These are phyloP conservation scores for Hippocampus kuda DNA, from an alignment of 2,797 vertebrate genomes.

Conservation along the genomic window DNA sequence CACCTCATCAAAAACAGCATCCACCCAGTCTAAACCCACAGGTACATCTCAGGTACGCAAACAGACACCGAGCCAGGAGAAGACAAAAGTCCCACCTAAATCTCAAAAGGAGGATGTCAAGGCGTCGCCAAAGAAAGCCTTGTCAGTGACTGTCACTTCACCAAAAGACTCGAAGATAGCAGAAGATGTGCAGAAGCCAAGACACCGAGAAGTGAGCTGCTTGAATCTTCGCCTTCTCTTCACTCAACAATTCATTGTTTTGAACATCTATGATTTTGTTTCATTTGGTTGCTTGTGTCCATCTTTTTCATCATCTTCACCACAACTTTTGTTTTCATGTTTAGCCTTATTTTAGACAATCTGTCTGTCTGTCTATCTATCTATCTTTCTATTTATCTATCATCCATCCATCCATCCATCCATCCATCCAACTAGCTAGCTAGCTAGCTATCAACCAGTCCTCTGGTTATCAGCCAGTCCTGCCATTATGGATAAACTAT, in stretches of 20 bases:
- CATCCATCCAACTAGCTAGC: neutral
- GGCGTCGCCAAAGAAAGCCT: conserved; percentile 63
- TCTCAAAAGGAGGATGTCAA: conserved; percentile 70
- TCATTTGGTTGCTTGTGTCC: conserved; percentile 31
- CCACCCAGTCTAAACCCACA: conserved; percentile 65
- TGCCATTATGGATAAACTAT: neutral
- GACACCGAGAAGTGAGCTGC: conserved; percentile 88
- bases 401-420: neutral
- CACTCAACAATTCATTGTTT: conserved; percentile 47
- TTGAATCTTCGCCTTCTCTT: conserved; percentile 62
- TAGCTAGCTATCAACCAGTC: neutral
- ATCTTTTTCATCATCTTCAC: conserved; percentile 15
- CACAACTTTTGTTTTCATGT: neutral
- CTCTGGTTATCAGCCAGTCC: too few species aligned
- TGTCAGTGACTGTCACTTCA: conserved; percentile 57
- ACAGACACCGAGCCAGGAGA: conserved; percentile 66
- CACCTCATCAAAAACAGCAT: conserved; percentile 59
- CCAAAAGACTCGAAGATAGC: conserved; percentile 67
- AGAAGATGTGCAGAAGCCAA: conserved; percentile 71
- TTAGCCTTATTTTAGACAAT: neutral
- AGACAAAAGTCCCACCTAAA: conserved; percentile 63
- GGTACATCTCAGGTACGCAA: conserved; percentile 64
- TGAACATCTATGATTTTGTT: conserved; percentile 19
- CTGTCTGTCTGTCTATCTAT: neutral
- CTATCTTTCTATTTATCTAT: too few species aligned